Conservation (phyloP, 2,113 vertebrate species). For the Melanerpes formicivorus region DNA sequence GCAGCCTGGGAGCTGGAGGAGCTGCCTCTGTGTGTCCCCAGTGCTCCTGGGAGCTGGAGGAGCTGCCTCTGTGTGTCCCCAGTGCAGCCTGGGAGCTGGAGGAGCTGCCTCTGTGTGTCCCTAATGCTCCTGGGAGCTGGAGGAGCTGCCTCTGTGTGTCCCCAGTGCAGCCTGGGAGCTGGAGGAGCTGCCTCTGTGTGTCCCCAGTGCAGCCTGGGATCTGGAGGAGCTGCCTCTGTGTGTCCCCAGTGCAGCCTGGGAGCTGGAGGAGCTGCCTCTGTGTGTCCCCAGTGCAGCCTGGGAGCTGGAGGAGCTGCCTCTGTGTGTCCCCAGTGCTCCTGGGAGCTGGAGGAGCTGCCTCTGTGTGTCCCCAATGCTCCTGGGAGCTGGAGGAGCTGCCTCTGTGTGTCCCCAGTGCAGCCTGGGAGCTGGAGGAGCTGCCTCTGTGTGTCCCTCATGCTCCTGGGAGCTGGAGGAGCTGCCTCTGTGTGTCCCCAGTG, state of each 20-base stretch:
- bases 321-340: background rate
- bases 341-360: background rate
- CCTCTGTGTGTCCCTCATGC: too few species aligned
- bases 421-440: too few species aligned
- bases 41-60: background rate
- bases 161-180: background rate
- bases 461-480: too few species aligned
- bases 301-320: background rate
- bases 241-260: background rate
- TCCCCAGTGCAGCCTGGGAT: background rate
- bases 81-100: background rate
- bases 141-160: background rate
- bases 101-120: background rate
- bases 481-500: too few species aligned
- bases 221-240: background rate
- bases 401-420: background rate
- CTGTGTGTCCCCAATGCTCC: background rate
- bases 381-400: background rate
- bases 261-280: background rate
- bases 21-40: background rate
- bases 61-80: background rate
- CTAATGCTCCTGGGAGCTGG: background rate
- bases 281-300: background rate
- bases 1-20: background rate
- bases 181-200: background rate